These are phyloP conservation scores for Drosophila ficusphila DNA, from an alignment of 1,140 invertebrate species.

Conservation along the genomic window DNA sequence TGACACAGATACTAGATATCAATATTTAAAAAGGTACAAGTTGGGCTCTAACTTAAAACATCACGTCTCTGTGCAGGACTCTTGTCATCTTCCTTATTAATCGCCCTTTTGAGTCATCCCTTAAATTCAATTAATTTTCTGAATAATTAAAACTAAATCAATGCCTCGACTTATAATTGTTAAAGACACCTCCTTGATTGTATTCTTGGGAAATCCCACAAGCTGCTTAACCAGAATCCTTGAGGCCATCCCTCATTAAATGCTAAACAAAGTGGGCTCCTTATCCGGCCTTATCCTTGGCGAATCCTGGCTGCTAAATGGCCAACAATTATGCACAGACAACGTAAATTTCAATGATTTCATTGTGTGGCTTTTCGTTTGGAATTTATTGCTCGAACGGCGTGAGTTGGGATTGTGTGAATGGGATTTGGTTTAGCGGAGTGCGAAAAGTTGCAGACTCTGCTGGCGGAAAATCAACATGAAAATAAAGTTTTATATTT, in stretches of 20 bases:
- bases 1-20: constrained; percentile 15
- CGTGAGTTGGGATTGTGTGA: neutral
- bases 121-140: neutral
- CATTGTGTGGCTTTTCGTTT: constrained; percentile 62
- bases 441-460: constrained; percentile 57
- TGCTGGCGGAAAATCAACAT: constrained; percentile 72
- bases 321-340: constrained; percentile 69
- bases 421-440: constrained; percentile 23
- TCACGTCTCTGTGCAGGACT: no score
- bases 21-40: no score
- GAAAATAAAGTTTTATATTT: constrained; percentile 72
- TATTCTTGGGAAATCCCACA: neutral
- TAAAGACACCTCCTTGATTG: neutral
- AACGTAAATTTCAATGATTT: constrained; percentile 67
- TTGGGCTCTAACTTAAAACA: no score
- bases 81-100: neutral
- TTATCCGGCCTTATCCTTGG: constrained; percentile 34
- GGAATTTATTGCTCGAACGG: constrained; percentile 46
- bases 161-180: neutral
- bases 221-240: constrained; percentile 15
- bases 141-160: constrained; percentile 6
- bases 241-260: constrained; percentile 30
- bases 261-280: constrained; percentile 13
- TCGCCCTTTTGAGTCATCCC: neutral
- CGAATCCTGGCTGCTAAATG: constrained; percentile 49